Evolutionary conservation across 30 jellyfish, hydroid and myxozoan genomes (phyloP), one percentile per base, ranked within the genome.

Genomic region (Catostylus mosaicus): DNA sequence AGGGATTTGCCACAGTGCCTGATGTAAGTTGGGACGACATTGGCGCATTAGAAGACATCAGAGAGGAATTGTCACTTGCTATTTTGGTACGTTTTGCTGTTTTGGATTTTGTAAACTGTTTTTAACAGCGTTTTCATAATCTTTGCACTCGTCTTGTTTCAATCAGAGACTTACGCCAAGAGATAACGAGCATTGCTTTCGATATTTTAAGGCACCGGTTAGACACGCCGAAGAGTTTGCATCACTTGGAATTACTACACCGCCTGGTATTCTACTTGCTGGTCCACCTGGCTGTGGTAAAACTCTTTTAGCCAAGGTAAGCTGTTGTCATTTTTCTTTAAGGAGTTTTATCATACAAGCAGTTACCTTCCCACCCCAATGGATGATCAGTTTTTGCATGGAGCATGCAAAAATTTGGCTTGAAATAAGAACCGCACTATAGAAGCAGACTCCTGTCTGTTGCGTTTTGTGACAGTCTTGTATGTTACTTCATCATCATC

Each of bases 241-340:
- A 5, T 74, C 98, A 5, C 88, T 89, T 34, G 99, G 99, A 8
- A 74, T 89, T 16, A 71, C 86, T 3, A 83, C 86, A 24, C 98
- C 99, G 0, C 97, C 99, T 37, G 99, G 99, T 27, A 90, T 95
- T 52, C 90, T 95, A 5, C 86, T 95, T 1, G 97, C 98, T 12
- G 99, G 99, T 19, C 99, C 99, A n/a, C 99, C 99, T 3, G 99
- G 99, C 11, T 95, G 99, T 67, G 99, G 99, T 56, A 95, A 95
- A 70, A 95, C 99, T 20, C 83, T 95, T 30, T 82, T 95, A 35
- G 99, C 99, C 29, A 95, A 95, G 89, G 98, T 91, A 30, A 26
- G n/a, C n/a, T n/a, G n/a, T n/a, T n/a, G n/a, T n/a, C n/a, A 47
- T 47, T 47, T 20, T 12, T 12, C 20, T 10, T 47, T 47, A 11